Evolutionary conservation across 2,797 vertebrate species (phyloP).

Genomic region (Glossophaga mutica): DNA sequence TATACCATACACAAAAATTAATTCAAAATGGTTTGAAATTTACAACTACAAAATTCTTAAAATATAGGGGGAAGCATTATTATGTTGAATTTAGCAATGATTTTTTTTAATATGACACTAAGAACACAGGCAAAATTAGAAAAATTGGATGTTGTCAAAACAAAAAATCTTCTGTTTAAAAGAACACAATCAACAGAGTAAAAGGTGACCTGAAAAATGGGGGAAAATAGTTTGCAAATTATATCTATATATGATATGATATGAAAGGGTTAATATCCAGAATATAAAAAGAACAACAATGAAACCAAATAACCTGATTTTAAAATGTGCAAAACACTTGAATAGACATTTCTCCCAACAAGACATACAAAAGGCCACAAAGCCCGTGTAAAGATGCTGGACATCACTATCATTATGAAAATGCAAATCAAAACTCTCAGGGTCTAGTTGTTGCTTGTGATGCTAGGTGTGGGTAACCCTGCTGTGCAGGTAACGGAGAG

Average conservation of each 20-base stretch:
- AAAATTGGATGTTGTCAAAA: neutral
- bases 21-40: neutral
- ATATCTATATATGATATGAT: too few species aligned
- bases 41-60: neutral
- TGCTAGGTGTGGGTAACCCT: neutral
- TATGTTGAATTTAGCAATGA: neutral
- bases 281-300: neutral
- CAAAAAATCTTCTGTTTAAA: neutral
- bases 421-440: neutral
- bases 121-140: neutral
- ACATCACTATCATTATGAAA: neutral
- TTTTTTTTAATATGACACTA: neutral
- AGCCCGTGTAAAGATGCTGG: neutral
- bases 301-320: neutral
- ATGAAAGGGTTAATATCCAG: neutral
- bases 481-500: constrained; percentile 20
- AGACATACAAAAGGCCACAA: neutral
- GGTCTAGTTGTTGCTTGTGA: neutral
- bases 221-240: neutral
- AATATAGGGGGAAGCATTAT: neutral
- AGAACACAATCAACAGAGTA: neutral
- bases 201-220: neutral
- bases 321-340: neutral
- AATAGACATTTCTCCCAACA: neutral
- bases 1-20: neutral